A percentile compares a stretch with the other conserved stretches of the same genome.
phyloP scores from a whole-genome alignment of 92 coral and sea anemone species.

The Galaxea fascicularis region DNA sequence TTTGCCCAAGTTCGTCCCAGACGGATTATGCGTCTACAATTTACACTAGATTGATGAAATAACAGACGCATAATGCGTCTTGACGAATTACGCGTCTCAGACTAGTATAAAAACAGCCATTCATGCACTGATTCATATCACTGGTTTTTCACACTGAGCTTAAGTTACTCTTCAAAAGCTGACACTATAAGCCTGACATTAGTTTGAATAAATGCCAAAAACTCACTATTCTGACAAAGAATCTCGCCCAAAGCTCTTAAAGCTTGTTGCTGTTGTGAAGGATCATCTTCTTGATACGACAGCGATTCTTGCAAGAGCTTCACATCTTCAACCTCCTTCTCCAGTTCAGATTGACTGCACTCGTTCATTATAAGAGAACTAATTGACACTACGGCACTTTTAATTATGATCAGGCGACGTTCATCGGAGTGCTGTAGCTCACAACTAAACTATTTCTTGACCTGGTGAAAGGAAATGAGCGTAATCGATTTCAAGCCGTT shows the following conservation, averaged over 20 bases:
- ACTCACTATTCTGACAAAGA: conserved; percentile 39
- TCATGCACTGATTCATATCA: too few species aligned
- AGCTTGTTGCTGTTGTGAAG: conserved; percentile 42
- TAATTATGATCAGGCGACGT: background rate
- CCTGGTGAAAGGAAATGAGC: background rate
- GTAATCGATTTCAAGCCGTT: background rate
- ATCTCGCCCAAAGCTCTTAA: conserved; percentile 26
- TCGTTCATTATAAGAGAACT: background rate
- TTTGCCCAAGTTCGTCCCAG: too few species aligned
- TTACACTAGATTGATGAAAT: too few species aligned
- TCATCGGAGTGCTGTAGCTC: background rate
- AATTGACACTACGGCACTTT: too few species aligned
- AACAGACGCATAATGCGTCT: too few species aligned
- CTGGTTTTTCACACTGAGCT: too few species aligned
- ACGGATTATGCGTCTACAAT: too few species aligned
- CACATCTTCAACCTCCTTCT: conserved; percentile 38
- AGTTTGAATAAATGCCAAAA: too few species aligned
- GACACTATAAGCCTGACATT: too few species aligned
- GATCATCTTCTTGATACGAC: conserved; percentile 21
- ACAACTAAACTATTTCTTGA: background rate
- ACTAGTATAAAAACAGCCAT: too few species aligned
- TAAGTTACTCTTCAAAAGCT: too few species aligned
- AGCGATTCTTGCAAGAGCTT: conserved; percentile 40
- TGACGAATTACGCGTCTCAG: too few species aligned
- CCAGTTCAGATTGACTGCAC: background rate